Evolutionary conservation across 1,140 invertebrate species (phyloP), one percentile per base, ranked within the genome.

Genomic region (Leucophenga varia): DNA sequence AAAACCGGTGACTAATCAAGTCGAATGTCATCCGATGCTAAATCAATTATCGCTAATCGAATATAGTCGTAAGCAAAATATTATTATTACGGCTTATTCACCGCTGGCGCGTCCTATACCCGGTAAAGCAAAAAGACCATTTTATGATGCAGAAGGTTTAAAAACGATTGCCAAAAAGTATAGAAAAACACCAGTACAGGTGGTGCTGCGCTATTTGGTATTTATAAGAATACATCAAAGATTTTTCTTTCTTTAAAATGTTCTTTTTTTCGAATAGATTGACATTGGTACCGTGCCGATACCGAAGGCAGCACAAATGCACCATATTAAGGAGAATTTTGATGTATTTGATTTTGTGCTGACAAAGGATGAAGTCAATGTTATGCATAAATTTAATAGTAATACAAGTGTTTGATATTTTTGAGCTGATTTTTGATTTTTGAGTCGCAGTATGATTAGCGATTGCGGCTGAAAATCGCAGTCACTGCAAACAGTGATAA

Each of bases 11-110:
- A 74, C 58, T 4, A 73, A 74, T 47, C 76, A 87, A 76, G 82
- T 93, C 34, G 93, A 96, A 76, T 87, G 86, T 49, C 90, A 95
- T 61, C 87, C 88, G 0, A 91, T 91, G 60, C 77, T 95, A 19
- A 88, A 85, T 40, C 92, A 96, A 65, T 80, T 80, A 9, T 82
- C 85, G 50, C 72, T 97, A 28, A 78, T 83, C 6, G 79, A 86
- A 1, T 93, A 88, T 58, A 93, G 90, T 61, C 77, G 80, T 25
- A 61, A 79, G 13, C 80, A 84, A 35, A 79, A 78, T 3, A 86
- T 96, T 12, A 76, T 76, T 1, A 52, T 96, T 1, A 91, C 84
- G 0, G 90, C 86, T 4, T 96, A 89, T 75, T 86, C 87, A 34
- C 88, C 90, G 0, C 75, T 96, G 1, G 92, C 89, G 8, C 81